Conservation (phyloP, 2,797 vertebrate genomes). For the Chelidonichthys spinosus region DNA sequence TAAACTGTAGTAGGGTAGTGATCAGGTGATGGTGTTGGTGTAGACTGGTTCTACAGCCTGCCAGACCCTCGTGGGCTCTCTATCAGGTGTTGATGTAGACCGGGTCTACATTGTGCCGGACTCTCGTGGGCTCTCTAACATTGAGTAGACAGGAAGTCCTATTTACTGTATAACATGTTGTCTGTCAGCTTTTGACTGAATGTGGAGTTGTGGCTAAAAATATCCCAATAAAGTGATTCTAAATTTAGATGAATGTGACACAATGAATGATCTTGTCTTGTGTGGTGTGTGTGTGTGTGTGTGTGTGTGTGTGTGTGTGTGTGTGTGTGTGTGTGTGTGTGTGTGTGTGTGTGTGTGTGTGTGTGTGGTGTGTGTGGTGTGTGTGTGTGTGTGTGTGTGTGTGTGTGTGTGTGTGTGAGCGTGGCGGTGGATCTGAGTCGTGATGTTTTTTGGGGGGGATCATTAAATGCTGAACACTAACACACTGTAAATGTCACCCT, state of each 20-base stretch:
- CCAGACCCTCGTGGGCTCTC: no score
- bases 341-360: no score
- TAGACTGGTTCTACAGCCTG: no score
- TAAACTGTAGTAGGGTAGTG: no score
- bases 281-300: not conserved
- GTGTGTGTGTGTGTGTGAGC: no score
- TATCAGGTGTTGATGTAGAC: no score
- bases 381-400: no score
- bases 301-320: not conserved
- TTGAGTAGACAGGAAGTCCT: not conserved
- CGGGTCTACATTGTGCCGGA: no score
- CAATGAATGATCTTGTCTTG: not conserved
- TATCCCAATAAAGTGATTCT: conserved; percentile 15
- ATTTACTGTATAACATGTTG: not conserved
- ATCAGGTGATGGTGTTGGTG: no score
- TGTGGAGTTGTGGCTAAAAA: conserved; percentile 17
- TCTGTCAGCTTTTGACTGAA: not conserved
- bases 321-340: no score
- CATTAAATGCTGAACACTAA: conserved; percentile 34
- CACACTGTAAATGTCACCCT: conserved; percentile 55
- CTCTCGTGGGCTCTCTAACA: no score
- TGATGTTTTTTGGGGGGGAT: not conserved
- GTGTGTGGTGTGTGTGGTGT: no score
- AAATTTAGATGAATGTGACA: conserved; percentile 24
- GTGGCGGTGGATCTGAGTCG: not conserved